Percentiles rank a stretch among this genome's conserved stretches.
Conservation (phyloP, 2,797 vertebrate genomes). For the Heteromormyrus szaboi region DNA sequence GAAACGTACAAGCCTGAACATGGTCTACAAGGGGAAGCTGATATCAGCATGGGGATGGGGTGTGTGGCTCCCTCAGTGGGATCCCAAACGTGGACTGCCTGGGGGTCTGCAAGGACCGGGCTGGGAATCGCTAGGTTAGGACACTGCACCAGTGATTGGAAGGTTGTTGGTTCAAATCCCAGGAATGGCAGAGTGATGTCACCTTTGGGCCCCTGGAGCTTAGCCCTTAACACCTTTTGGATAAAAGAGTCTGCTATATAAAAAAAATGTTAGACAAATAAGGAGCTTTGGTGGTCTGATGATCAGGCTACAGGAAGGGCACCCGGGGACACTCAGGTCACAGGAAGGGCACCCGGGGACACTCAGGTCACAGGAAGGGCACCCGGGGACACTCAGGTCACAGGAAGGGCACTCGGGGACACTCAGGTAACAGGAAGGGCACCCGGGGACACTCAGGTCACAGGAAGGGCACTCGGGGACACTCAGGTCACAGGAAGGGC, state of each 20-base stretch:
- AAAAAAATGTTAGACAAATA: neutral
- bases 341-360: neutral
- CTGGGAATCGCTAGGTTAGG: neutral
- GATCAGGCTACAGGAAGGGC: neutral
- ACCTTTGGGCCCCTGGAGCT: neutral
- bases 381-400: neutral
- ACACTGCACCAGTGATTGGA: neutral
- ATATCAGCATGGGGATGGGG: neutral
- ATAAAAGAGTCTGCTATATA: neutral
- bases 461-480: neutral
- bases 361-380: slow-evolving; percentile 51
- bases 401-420: neutral
- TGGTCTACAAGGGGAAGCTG: neutral
- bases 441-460: slow-evolving; percentile 53
- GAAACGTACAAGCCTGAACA: neutral
- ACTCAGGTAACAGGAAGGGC: neutral
- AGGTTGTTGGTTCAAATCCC: neutral
- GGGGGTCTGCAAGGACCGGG: neutral
- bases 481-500: neutral
- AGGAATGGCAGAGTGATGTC: neutral
- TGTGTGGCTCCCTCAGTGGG: neutral
- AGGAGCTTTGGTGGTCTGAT: neutral
- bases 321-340: neutral
- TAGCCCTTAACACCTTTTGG: neutral
- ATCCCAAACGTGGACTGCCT: neutral